Evolutionary conservation across 1,140 invertebrate species (phyloP), one percentile per base, ranked within the genome.

Genomic region (Periplaneta americana): DNA sequence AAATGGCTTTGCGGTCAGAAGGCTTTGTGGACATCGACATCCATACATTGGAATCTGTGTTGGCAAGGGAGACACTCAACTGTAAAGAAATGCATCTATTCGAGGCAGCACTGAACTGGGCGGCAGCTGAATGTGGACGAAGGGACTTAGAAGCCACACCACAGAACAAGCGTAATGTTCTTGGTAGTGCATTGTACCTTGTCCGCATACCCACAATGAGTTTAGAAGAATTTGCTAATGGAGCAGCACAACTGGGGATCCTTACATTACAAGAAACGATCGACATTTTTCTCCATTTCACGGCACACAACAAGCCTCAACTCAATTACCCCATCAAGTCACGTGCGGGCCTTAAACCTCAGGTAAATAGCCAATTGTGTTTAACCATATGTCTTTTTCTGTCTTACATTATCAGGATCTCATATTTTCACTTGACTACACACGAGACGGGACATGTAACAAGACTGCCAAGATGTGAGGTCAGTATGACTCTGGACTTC

Each of bases 11-110:
- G 83, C 94, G 94, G 85, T 97, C 96, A n/a, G 96, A 98, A 86
- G 96, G 96, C 82, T 97, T 98, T 90, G 93, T 96, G 82, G 96
- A 98, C 86, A 97, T 98, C 86, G 96, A 98, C 88, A 93, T 95
- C 84, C 93, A 95, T 81, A 98, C 96, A 2, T 91, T 98, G 80
- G 94, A 96, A 87, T 96, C 94, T 48, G 96, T 98, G 84, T 90
- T 98, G 82, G 94, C 93, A 76, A 91, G 96, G 82, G 96, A 98
- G 89, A 97, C 96, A 8, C 89, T 98, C 37, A 97, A 97, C 87
- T 97, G 96, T 87, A 96, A 96, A 87, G 96, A 97, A 90, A 96
- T 95, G 84, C 93, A 95, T 87, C 88, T 98, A 74, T 96, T 97
- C 89, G 95, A 97, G 87, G 96, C 96, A 57, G 95, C 96, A n/a